These are phyloP conservation scores for Silurus meridionalis DNA, from an alignment of 2,113 vertebrate species.

Conservation along the genomic window DNA sequence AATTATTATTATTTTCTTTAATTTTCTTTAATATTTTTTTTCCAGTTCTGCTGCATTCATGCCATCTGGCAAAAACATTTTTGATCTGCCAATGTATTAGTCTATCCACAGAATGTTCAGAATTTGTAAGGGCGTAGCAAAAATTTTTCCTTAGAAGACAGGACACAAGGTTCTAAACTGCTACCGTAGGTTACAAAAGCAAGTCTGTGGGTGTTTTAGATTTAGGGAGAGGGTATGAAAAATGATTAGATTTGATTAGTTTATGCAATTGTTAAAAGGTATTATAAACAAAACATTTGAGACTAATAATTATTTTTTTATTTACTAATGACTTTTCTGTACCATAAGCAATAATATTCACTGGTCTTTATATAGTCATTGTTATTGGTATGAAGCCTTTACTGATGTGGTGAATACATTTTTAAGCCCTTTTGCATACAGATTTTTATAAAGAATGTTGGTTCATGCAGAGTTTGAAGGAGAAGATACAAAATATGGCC, in stretches of 20 bases:
- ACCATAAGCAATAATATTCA: neutral
- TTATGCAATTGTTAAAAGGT: neutral
- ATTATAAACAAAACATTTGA: neutral
- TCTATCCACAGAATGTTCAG: neutral
- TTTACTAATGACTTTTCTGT: neutral
- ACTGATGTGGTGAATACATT: too few species aligned
- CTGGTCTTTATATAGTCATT: too few species aligned
- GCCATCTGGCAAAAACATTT: too few species aligned
- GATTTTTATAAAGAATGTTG: too few species aligned
- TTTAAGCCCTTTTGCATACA: too few species aligned
- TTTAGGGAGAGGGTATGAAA: neutral
- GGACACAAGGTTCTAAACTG: neutral
- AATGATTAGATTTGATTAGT: neutral
- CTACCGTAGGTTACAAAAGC: neutral
- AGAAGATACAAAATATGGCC: neutral
- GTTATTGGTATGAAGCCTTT: too few species aligned
- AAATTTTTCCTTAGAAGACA: neutral
- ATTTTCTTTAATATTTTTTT: too few species aligned
- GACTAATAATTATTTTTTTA: neutral
- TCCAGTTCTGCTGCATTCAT: too few species aligned
- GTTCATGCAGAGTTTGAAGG: too few species aligned
- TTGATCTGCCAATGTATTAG: too few species aligned
- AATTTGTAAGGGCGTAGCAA: neutral
- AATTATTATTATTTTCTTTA: too few species aligned
- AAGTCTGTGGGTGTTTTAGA: neutral